Base-by-base conservation (phyloP, 2,888 invertebrate species). In the Scaptomyza reducta region DNA sequence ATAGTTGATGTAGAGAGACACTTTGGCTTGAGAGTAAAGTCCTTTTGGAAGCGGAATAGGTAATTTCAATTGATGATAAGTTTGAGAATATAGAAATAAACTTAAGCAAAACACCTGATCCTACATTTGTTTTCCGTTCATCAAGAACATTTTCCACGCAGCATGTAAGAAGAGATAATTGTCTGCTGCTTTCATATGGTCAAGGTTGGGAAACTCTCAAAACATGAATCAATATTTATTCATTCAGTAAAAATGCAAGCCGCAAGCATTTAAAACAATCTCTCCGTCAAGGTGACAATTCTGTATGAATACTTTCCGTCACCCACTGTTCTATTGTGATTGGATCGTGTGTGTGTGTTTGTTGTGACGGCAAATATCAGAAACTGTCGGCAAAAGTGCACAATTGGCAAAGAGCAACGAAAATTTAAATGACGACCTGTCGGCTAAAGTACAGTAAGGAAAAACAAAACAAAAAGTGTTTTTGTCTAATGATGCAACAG, bases 341-440 rank as follows among this genome's bases (percentile, higher is more conserved):
- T 22, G 22, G 22, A 40, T 14, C 35, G 13, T 87, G 74, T 84
- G n/a, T 35, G 35, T 40, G 14, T 38, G 38, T 38, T 9, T 49
- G 49, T 49, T 87, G 74, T 87, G 82, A 85, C 62, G 69, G 74
- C 65, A 60, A 70, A 72, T 51, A 86, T 70, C 66, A 72, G 9
- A 75, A 60, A 27, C 35, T 59, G 79, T 72, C 82, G 79, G 79
- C 70, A 60, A 69, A 68, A 68, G 63, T 44, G 27, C 22, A 73
- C 80, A 81, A 72, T 78, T 78, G 73, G 58, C 69, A 64, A 77
- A 74, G 44, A 9, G 18, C 11, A 9, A 40, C 2, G 42, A 14
- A 64, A 27, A 73, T 74, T 60, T 40, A 66, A 74, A 70, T 69
- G 42, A 57, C 35, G 42, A 40, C 7, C 3, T 35, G 33, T 38